These are phyloP conservation scores for Hyperoplus lanceolatus DNA, from an alignment of 2,797 vertebrate genomes.

Conservation along the genomic window DNA sequence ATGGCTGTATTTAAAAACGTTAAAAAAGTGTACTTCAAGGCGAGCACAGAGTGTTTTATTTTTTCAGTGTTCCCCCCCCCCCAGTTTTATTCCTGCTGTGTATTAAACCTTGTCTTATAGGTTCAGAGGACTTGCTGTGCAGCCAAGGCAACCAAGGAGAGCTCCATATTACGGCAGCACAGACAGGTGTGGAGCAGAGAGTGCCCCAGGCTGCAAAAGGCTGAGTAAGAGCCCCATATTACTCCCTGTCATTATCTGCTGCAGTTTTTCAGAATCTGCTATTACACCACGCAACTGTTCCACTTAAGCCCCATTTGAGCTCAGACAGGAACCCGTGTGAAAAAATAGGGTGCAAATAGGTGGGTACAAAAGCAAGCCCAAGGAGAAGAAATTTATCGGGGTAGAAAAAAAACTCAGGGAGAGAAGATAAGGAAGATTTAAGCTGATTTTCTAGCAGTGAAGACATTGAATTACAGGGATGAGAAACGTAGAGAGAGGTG, in stretches of 20 bases:
- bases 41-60: slow-evolving; percentile 5
- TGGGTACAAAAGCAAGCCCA: slow-evolving; percentile 10
- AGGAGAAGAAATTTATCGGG: slow-evolving; percentile 20
- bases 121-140: slow-evolving; percentile 86
- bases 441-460: slow-evolving; percentile 46
- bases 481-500: slow-evolving; percentile 32
- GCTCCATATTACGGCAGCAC: slow-evolving; percentile 90
- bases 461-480: slow-evolving; percentile 56
- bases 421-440: slow-evolving; percentile 36
- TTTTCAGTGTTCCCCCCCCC: slow-evolving; percentile 12
- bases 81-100: slow-evolving; percentile 45
- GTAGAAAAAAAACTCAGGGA: slow-evolving; percentile 19
- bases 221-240: slow-evolving; percentile 87
- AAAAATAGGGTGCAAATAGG: slow-evolving; percentile 44
- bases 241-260: slow-evolving; percentile 76
- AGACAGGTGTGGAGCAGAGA: slow-evolving; percentile 92
- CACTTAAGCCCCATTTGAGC: slow-evolving; percentile 68
- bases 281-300: slow-evolving; percentile 65
- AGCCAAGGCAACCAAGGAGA: slow-evolving; percentile 90
- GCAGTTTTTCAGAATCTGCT: slow-evolving; percentile 73
- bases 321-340: slow-evolving; percentile 44
- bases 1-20: background rate
- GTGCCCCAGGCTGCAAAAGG: slow-evolving; percentile 83
- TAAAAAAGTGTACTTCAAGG: slow-evolving; percentile 43
- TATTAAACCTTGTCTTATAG: slow-evolving; percentile 80